A percentile compares a stretch with the other conserved stretches of the same genome.
These are phyloP conservation scores for Chascanopsetta lugubris DNA, from an alignment of 2,113 vertebrate genomes.

Conservation along the genomic window DNA sequence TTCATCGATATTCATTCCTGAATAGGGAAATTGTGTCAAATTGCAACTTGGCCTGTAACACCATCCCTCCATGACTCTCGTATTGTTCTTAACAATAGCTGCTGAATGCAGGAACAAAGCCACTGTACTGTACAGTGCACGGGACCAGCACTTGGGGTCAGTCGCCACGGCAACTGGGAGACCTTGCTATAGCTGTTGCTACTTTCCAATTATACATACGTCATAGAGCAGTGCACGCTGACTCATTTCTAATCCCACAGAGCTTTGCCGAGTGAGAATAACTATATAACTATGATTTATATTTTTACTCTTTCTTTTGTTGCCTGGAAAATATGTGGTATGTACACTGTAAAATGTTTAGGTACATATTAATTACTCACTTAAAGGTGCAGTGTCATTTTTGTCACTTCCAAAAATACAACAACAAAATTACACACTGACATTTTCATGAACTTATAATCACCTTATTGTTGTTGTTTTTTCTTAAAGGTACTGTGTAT, in stretches of 20 bases:
- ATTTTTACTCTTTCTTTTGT: not conserved
- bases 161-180: conserved; percentile 69
- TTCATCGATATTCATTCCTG: too few species aligned
- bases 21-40: too few species aligned
- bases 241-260: not conserved
- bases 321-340: not conserved
- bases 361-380: not conserved
- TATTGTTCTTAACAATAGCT: conserved; percentile 19
- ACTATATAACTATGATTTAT: not conserved
- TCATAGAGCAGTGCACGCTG: conserved; percentile 20
- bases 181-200: conserved; percentile 44
- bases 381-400: too few species aligned
- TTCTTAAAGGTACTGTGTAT: too few species aligned
- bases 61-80: not conserved
- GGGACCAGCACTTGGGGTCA: conserved; percentile 30
- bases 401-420: too few species aligned
- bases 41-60: not conserved
- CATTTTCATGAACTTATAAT: too few species aligned
- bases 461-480: too few species aligned
- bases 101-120: conserved; percentile 11
- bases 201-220: conserved; percentile 15
- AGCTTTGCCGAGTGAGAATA: not conserved
- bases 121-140: conserved; percentile 24
- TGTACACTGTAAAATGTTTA: not conserved
- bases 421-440: too few species aligned